Evolutionary conservation across 2,797 vertebrate genomes (phyloP).

Genomic region (Lepilemur septentrionalis): DNA sequence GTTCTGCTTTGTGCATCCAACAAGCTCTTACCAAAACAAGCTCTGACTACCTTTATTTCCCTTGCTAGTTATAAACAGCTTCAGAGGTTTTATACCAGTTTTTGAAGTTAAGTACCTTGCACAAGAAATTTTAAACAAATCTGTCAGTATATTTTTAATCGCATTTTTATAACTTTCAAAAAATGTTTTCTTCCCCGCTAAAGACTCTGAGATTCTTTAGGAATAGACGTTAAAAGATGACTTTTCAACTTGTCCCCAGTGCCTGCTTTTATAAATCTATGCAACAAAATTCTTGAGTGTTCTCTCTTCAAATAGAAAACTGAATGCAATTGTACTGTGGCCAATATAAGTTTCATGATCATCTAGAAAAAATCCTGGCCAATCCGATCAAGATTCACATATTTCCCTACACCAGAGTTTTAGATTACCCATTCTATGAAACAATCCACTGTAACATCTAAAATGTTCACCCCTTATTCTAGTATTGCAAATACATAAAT

Average conservation of each 20-base stretch:
- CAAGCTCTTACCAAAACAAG: neutral
- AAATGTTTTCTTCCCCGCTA: neutral
- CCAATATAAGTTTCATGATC: neutral
- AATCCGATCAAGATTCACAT: neutral
- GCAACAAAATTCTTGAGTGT: neutral
- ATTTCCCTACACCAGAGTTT: neutral
- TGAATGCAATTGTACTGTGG: neutral
- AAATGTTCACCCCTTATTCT: neutral
- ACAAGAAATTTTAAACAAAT: neutral
- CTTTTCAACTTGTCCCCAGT: neutral
- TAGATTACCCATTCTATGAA: neutral
- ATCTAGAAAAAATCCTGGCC: slow-evolving; percentile 9
- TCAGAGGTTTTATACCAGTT: neutral
- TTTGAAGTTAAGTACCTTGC: neutral
- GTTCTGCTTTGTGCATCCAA: slow-evolving; percentile 29
- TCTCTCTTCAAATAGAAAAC: neutral
- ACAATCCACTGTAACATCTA: neutral
- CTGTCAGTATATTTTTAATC: neutral
- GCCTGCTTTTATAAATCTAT: neutral
- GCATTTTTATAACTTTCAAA: neutral
- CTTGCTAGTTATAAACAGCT: neutral
- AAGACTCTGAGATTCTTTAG: neutral
- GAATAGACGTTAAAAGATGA: neutral
- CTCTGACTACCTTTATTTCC: neutral
- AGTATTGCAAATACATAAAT: neutral